These are phyloP conservation scores for Himalopsyche kuldschensis DNA, from an alignment of 2,888 invertebrate genomes.

Conservation along the genomic window DNA sequence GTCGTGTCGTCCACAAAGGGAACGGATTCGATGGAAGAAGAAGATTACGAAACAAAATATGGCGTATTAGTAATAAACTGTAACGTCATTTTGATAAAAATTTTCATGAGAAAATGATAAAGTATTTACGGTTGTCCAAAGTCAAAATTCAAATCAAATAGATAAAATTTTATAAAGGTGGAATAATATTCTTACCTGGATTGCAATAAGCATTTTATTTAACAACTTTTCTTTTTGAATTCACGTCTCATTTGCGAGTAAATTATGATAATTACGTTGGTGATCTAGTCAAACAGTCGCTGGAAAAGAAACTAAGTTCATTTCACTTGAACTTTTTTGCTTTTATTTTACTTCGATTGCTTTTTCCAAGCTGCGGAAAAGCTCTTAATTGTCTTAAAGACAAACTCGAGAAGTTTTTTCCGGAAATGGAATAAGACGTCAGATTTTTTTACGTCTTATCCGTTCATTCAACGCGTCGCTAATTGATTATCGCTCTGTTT, in stretches of 20 bases:
- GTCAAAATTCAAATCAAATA: not conserved
- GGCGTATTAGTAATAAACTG: too few relatives aligned
- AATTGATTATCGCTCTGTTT: not conserved
- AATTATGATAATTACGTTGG: not conserved
- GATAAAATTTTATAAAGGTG: not conserved
- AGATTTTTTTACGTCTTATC: not conserved
- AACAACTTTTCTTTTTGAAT: not conserved
- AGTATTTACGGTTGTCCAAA: not conserved
- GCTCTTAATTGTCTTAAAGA: constrained; percentile 16
- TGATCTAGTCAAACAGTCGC: not conserved
- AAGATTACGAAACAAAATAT: too few relatives aligned
- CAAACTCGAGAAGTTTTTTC: not conserved
- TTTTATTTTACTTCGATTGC: constrained; percentile 2
- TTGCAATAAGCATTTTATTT: not conserved
- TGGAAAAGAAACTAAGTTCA: not conserved
- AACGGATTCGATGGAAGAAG: too few relatives aligned
- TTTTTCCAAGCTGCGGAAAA: constrained; percentile 4
- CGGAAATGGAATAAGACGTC: not conserved
- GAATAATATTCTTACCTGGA: not conserved
- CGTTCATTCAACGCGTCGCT: not conserved
- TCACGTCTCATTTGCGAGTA: not conserved
- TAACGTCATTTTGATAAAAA: too few relatives aligned
- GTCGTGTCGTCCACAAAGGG: too few relatives aligned
- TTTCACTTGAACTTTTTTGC: not conserved
- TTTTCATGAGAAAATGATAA: too few relatives aligned